Evolutionary conservation across 2,797 vertebrate genomes (phyloP).

Genomic region (Leptoclinus maculatus): DNA sequence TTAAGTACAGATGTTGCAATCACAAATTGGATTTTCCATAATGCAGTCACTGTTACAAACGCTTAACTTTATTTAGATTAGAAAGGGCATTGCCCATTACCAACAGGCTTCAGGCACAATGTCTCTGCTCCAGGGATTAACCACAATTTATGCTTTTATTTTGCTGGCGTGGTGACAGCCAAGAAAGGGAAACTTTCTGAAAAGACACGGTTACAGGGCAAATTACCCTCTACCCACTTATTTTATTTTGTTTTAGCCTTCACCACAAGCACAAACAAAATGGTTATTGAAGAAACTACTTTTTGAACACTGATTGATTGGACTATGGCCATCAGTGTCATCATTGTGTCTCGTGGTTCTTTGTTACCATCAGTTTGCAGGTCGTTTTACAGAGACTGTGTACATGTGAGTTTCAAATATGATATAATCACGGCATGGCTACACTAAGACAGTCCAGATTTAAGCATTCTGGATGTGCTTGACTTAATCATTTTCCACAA

Average conservation of each 20-base stretch:
- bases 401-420: conserved; percentile 58
- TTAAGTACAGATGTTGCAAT: conserved; percentile 77
- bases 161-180: conserved; percentile 59
- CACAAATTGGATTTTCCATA: conserved; percentile 80
- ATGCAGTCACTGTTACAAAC: conserved; percentile 70
- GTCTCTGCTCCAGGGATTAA: conserved; percentile 72
- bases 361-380: conserved; percentile 30
- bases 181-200: conserved; percentile 63
- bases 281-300: conserved; percentile 44
- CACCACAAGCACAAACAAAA: conserved; percentile 57
- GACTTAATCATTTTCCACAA: conserved; percentile 78
- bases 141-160: conserved; percentile 75
- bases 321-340: conserved; percentile 32
- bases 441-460: conserved; percentile 59
- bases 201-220: conserved; percentile 59
- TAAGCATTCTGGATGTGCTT: conserved; percentile 72
- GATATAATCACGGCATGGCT: conserved; percentile 42
- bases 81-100: conserved; percentile 72
- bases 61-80: conserved; percentile 79
- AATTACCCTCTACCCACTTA: conserved; percentile 55
- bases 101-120: conserved; percentile 68
- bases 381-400: conserved; percentile 32
- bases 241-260: conserved; percentile 50
- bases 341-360: conserved; percentile 33
- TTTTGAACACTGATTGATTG: conserved; percentile 29